Evolutionary conservation across 2,113 vertebrate species (phyloP).

Genomic region (Tetrax tetrax): DNA sequence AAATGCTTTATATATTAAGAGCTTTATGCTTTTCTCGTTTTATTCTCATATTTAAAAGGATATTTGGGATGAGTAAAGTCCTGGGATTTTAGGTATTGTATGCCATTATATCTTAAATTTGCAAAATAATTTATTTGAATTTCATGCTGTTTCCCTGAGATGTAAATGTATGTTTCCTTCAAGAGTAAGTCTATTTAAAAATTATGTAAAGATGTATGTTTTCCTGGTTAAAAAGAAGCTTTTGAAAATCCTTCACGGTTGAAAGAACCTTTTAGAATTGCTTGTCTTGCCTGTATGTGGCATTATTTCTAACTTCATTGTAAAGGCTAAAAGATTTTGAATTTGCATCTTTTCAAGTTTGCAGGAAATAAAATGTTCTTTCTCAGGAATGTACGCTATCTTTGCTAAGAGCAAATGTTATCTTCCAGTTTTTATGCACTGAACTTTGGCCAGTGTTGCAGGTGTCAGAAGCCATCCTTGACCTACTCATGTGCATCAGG

Average conservation of each 20-base stretch:
- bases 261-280: not conserved
- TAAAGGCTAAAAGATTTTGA: not conserved
- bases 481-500: not conserved
- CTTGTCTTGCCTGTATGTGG: not conserved
- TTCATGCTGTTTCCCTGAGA: not conserved
- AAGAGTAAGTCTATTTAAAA: not conserved
- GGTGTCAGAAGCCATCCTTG: not conserved
- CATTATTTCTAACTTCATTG: not conserved
- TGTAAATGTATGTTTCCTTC: not conserved
- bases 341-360: not conserved
- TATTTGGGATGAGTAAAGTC: not conserved
- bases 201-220: not conserved
- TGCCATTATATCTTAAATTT: not conserved
- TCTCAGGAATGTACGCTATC: not conserved
- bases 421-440: not conserved
- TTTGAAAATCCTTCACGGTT: not conserved
- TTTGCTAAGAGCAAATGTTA: not conserved
- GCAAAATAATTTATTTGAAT: not conserved
- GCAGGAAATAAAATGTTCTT: not conserved
- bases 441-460: not conserved
- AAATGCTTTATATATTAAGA: not conserved
- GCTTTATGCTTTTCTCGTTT: not conserved
- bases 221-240: not conserved
- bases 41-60: conserved; percentile 8
- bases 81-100: not conserved